These are phyloP conservation scores for Labrus mixtus DNA, from an alignment of 2,113 vertebrate species.

Conservation along the genomic window DNA sequence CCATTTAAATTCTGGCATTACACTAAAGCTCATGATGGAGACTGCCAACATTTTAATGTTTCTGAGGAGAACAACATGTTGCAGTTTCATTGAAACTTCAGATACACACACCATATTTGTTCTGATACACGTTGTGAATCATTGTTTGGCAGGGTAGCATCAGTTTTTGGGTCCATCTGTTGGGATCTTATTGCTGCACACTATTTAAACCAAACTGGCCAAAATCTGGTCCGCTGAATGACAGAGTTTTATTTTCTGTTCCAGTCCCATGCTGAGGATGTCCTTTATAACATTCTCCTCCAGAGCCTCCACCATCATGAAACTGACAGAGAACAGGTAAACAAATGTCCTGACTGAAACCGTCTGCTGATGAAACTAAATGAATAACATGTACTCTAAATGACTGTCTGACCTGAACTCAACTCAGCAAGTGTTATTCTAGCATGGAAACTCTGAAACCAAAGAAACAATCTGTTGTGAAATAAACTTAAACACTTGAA, in stretches of 20 bases:
- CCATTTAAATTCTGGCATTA: not conserved
- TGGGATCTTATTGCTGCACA: not conserved
- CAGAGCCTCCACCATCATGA: constrained; percentile 86
- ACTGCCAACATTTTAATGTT: not conserved
- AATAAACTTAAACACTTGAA: constrained; percentile 29
- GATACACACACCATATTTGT: not conserved
- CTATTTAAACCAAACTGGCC: not conserved
- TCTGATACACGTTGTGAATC: not conserved
- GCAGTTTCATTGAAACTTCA: not conserved
- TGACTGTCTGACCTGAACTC: not conserved
- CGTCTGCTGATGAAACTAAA: not conserved
- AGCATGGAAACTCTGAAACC: constrained; percentile 11
- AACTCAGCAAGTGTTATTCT: constrained; percentile 1
- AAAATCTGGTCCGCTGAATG: not conserved
- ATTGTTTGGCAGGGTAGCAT: not conserved
- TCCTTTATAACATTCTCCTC: constrained; percentile 94
- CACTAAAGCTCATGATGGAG: not conserved
- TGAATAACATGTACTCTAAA: not conserved
- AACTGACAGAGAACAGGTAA: constrained; percentile 91
- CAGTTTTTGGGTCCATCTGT: not conserved
- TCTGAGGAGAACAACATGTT: constrained; percentile 1
- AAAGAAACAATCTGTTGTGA: constrained; percentile 15
- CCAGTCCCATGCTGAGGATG: constrained; percentile 90
- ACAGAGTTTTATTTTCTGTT: constrained; percentile 30
- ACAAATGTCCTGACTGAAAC: not conserved